Evolutionary conservation across 2,797 vertebrate species (phyloP).

Genomic region (Cephalopachus bancanus): DNA sequence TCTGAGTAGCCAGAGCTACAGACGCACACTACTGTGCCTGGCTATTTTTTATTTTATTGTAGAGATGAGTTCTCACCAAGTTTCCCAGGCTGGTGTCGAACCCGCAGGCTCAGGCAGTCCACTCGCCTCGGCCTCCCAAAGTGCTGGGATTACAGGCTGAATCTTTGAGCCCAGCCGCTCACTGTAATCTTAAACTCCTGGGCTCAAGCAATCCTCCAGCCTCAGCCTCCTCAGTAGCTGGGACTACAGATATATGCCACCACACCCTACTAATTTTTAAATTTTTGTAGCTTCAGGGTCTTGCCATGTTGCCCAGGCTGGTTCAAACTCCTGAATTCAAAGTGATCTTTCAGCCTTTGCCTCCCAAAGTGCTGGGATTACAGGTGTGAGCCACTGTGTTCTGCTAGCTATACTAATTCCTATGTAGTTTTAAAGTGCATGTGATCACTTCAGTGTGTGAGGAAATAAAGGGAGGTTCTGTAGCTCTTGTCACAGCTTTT

Average conservation of each 20-base stretch:
- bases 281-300: neutral
- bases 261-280: neutral
- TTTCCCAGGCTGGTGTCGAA: too few relatives aligned
- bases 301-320: neutral
- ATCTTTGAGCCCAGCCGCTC: too few relatives aligned
- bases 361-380: neutral
- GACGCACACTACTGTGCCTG: too few relatives aligned
- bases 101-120: too few relatives aligned
- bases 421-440: neutral
- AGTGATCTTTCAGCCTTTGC: neutral
- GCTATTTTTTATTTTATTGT: too few relatives aligned
- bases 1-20: too few relatives aligned
- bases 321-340: neutral
- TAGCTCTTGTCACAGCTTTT: neutral
- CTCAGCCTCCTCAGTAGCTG: neutral
- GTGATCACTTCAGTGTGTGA: neutral
- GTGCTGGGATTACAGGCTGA: too few relatives aligned
- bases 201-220: neutral
- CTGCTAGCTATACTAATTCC: neutral
- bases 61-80: too few relatives aligned
- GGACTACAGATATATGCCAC: neutral
- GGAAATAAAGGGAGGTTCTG: neutral
- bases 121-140: too few relatives aligned
- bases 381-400: neutral
- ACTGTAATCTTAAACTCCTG: neutral